Evolutionary conservation across 2,888 invertebrate genomes (phyloP).

Genomic region (Dione juno): DNA sequence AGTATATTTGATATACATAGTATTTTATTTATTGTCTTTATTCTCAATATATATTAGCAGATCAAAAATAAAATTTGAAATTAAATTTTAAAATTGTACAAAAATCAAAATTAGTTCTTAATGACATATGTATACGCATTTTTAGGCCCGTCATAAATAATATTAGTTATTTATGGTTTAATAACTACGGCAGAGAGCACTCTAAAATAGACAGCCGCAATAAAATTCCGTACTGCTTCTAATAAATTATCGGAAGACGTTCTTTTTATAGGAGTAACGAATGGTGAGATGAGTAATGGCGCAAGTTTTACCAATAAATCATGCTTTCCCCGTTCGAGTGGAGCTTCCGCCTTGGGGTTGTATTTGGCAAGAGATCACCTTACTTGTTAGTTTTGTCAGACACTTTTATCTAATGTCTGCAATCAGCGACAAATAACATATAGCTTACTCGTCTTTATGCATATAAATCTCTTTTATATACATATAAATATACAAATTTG

Average conservation of each 20-base stretch:
- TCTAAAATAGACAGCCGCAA: slow-evolving; percentile 70
- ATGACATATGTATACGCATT: slow-evolving; percentile 51
- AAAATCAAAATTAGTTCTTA: not conserved
- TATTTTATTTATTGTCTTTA: not conserved
- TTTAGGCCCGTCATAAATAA: slow-evolving; percentile 66
- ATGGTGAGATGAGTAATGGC: slow-evolving; percentile 82
- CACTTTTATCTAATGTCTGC: slow-evolving; percentile 66
- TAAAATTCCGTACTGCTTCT: slow-evolving; percentile 73
- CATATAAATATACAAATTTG: not conserved
- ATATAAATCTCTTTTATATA: not conserved
- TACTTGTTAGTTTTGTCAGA: slow-evolving; percentile 68
- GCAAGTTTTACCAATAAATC: slow-evolving; percentile 80
- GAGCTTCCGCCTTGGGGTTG: slow-evolving; percentile 67
- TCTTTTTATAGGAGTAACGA: slow-evolving; percentile 83
- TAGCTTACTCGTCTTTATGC: slow-evolving; percentile 2
- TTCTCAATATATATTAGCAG: not conserved
- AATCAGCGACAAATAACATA: slow-evolving; percentile 53
- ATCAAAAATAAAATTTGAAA: no score
- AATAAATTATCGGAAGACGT: slow-evolving; percentile 80
- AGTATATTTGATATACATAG: not conserved
- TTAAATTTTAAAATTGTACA: not conserved
- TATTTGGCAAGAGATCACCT: slow-evolving; percentile 71
- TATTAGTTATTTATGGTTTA: slow-evolving; percentile 67
- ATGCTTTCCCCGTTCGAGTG: slow-evolving; percentile 69
- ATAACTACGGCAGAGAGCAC: slow-evolving; percentile 67